Base-by-base conservation (phyloP, 2,797 vertebrate species). In the Eleutherodactylus coqui region DNA sequence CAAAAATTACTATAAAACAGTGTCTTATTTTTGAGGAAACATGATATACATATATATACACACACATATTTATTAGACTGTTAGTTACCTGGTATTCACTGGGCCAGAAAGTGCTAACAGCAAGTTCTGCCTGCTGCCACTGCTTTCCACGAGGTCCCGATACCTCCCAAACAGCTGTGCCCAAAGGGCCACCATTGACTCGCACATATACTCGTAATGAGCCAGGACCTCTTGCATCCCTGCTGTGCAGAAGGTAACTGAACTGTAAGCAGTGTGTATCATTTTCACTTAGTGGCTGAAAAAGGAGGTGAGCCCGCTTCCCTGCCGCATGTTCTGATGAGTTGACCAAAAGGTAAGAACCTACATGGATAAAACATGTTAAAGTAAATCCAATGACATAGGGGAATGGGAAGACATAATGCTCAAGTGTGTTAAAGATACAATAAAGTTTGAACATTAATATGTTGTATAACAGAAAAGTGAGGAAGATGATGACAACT, bases 181-280 rank as follows among this genome's bases (percentile, higher is more conserved):
- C 98, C 78, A 96, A 89, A 0, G 95, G 96, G 0, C 96, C 97
- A 0, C 97, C 96, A 0, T 96, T 97, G 88, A 97, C 97, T 0
- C 96, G 93, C 24, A 98, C 96, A 1, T 95, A 98, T 89, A 96
- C 94, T 0, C 93, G 95, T 89, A 99, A 94, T 4, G 93, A 93
- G 80, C 97, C 97, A 0, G 98, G 97, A 90, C 97, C 97, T 93
- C 94, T 96, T 34, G 97, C 97, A 0, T 98, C 97, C 0, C 95
- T 94, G 92, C 96, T 97, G 91, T 97, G 97, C 88, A 98, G 94
- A 92, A 98, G 97, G 92, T 98, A 99, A 93, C 97, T 99, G 95
- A 99, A 99, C 93, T 98, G 98, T 36, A 99, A 95, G 90, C 98
- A 99, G 91, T 99, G 98, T 14, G 98, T 98, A 93, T 98, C 97